These are phyloP conservation scores for Muscidifurax raptorellus DNA, from an alignment of 1,140 invertebrate species.

Conservation along the genomic window DNA sequence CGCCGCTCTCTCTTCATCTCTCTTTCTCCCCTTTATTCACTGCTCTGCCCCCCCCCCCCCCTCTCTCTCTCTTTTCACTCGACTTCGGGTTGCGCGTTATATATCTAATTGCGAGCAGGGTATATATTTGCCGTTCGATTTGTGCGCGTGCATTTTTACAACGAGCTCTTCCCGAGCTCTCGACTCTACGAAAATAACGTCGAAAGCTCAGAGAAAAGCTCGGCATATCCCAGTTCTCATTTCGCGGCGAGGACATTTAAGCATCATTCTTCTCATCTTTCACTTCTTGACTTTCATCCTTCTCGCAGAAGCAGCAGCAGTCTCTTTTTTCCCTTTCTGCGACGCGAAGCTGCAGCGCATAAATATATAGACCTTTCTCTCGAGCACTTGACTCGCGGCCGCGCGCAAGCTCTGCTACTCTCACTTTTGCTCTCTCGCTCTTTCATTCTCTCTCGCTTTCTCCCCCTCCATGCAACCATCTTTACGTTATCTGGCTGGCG, in stretches of 20 bases:
- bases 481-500: conserved; percentile 29
- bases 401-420: background rate
- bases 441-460: background rate
- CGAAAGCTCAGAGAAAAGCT: no score
- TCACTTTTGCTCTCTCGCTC: background rate
- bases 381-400: no score
- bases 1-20: conserved; percentile 7
- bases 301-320: background rate
- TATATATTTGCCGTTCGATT: background rate
- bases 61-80: background rate
- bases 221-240: no score
- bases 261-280: background rate
- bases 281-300: background rate
- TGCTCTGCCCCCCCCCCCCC: background rate
- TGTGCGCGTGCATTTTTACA: no score
- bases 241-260: background rate
- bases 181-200: no score
- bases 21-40: conserved; percentile 6
- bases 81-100: no score
- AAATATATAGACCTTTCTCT: background rate
- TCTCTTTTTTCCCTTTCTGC: background rate
- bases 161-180: no score
- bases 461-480: background rate
- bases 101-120: no score
- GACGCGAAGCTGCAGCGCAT: background rate